Base-by-base conservation (phyloP, 2,113 vertebrate species). In the Dinomys branickii region DNA sequence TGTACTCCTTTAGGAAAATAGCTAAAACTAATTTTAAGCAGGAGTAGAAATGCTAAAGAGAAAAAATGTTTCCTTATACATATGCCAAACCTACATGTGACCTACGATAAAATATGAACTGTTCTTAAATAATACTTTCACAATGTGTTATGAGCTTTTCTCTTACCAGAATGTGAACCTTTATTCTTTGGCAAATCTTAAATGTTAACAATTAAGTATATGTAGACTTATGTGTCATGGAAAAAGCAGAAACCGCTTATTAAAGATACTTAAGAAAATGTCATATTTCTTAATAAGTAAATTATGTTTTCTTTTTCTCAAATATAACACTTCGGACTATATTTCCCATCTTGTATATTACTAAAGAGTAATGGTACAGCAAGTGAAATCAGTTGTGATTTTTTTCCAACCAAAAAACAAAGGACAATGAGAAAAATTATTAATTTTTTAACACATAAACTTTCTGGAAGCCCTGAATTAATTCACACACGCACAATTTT, bases 141-240 rank as follows among this genome's bases (percentile, higher is more conserved):
- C 52, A 83, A 71, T 30, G 14, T 35, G 22, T 83, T 58, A 84
- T 13, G 28, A 94, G 71, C 35, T 88, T 80, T 47, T 91, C 1
- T 94, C 71, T 93, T 92, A 63, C 47, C 30, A 91, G 41, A 97
- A 96, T 28, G 82, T 63, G 86, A 95, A 96, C 52, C 88, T 94
- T 96, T 97, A 85, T 88, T 95, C 20, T 94, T 65, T 92, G 56
- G 58, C 52, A 6, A 77, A 71, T 86, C 97, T 97, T 93, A 95
- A 90, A 93, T 85, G 94, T 89, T 96, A 97, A 95, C 81, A 94
- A 89, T 77, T 47, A 96, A 94, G 61, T 65, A 94, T 54, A 93
- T 94, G 41, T 58, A 83, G 16, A 88, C 96, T 85, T 95, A 93
- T 77, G 71, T 81, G 84, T 78, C 67, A 61, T 6, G 52, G 50